phyloP scores from a whole-genome alignment of 2,888 invertebrate species.

The Idaea dimidiata region DNA sequence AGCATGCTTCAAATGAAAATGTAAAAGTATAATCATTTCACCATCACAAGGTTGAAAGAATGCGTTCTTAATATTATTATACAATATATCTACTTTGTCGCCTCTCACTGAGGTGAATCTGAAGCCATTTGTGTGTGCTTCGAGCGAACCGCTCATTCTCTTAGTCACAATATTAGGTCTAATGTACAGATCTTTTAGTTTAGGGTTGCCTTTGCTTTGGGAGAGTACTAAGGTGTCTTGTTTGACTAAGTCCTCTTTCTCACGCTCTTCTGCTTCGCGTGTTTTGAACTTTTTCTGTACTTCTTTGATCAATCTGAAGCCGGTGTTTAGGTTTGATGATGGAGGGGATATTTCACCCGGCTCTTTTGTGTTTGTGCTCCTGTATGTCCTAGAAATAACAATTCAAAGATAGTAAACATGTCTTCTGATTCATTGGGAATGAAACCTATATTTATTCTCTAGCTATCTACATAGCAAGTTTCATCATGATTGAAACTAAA shows the following conservation, averaged over 20 bases:
- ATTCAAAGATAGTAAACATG: neutral
- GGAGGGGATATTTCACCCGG: slow-evolving; percentile 97
- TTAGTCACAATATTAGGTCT: slow-evolving; percentile 99
- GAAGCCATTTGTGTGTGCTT: slow-evolving; percentile 98
- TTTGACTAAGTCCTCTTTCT: slow-evolving; percentile 99
- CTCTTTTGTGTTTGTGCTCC: slow-evolving; percentile 98
- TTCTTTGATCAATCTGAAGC: slow-evolving; percentile 98
- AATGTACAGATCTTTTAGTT: slow-evolving; percentile 98
- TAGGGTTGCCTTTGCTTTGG: slow-evolving; percentile 98
- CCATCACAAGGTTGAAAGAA: slow-evolving; percentile 99
- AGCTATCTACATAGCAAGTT: neutral
- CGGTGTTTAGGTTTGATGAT: slow-evolving; percentile 96
- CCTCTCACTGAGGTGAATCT: slow-evolving; percentile 99
- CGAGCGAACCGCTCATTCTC: slow-evolving; percentile 95
- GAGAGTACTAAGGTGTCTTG: slow-evolving; percentile 97
- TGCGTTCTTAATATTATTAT: slow-evolving; percentile 99
- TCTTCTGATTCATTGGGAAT: too few relatives aligned
- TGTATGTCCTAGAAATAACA: slow-evolving; percentile 87
- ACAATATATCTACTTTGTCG: slow-evolving; percentile 99
- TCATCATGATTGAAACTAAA: too few relatives aligned
- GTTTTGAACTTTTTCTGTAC: slow-evolving; percentile 99
- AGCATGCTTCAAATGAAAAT: slow-evolving; percentile 99
- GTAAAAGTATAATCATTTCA: slow-evolving; percentile 99
- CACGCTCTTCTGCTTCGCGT: slow-evolving; percentile 98
- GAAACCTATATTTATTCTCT: too few relatives aligned